Conservation (phyloP, 2,888 invertebrate genomes). For the Branchellion lobata region DNA sequence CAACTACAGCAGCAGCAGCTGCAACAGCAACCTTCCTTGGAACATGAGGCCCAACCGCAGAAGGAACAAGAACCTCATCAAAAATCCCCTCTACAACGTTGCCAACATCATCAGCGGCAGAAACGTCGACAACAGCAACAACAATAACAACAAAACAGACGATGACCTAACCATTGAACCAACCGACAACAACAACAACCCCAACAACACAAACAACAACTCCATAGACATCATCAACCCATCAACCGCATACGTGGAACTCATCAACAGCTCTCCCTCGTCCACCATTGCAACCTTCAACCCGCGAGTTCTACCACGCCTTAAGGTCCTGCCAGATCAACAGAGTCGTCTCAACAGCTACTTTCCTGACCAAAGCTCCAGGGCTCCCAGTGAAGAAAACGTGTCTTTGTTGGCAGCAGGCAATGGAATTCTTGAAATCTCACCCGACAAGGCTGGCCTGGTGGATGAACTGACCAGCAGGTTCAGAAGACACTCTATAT, state of each 20-base stretch:
- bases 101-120: not conserved
- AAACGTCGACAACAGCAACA: not conserved
- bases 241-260: too few species aligned
- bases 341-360: conserved; percentile 54
- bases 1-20: not conserved
- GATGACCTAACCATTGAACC: not conserved
- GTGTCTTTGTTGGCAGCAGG: conserved; percentile 59
- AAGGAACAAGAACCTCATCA: conserved; percentile 5
- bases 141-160: not conserved
- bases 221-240: too few species aligned
- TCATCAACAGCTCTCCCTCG: too few species aligned
- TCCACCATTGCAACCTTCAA: conserved; percentile 25
- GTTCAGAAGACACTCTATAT: conserved; percentile 53
- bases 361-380: not conserved
- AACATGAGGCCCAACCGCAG: not conserved
- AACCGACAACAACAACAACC: too few species aligned
- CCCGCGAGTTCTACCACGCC: conserved; percentile 30
- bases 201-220: too few species aligned
- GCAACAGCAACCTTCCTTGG: not conserved
- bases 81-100: conserved; percentile 6
- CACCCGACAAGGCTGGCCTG: conserved; percentile 81
- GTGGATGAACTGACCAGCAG: conserved; percentile 79
- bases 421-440: conserved; percentile 72
- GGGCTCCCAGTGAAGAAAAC: conserved; percentile 53
- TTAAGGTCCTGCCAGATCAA: conserved; percentile 33